phyloP scores from a whole-genome alignment of 2,888 invertebrate species.

The Calliphora vomitoria region DNA sequence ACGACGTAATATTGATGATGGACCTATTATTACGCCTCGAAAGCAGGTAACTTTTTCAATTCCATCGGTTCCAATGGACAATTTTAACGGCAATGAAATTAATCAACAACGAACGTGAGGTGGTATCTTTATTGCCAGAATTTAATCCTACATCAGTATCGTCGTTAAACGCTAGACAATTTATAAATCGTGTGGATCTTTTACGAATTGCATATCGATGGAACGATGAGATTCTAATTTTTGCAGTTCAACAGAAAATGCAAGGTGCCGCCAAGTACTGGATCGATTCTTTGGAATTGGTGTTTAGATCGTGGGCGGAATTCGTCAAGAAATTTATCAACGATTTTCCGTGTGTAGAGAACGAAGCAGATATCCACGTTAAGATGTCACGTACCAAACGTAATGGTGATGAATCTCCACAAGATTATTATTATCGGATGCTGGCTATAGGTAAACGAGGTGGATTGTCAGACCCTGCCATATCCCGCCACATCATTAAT shows the following conservation, averaged over 20 bases:
- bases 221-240: constrained; percentile 48
- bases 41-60: background rate
- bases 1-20: background rate
- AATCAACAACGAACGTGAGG: background rate
- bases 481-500: too few relatives aligned
- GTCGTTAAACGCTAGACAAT: background rate
- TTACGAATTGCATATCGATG: constrained; percentile 7
- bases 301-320: constrained; percentile 9
- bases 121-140: constrained; percentile 8
- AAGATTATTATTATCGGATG: too few relatives aligned
- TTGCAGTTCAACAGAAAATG: constrained; percentile 52
- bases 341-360: too few relatives aligned
- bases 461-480: too few relatives aligned
- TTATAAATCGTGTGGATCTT: background rate
- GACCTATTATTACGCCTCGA: background rate
- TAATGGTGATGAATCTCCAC: too few relatives aligned
- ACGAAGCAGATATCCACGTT: too few relatives aligned
- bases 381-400: too few relatives aligned
- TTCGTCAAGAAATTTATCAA: too few relatives aligned
- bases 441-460: too few relatives aligned
- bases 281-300: constrained; percentile 55
- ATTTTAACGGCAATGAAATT: background rate
- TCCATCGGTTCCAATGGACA: background rate
- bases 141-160: background rate
- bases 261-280: constrained; percentile 57